Base-by-base conservation (phyloP, 2,888 invertebrate species). In the Drosophila lacicola region DNA sequence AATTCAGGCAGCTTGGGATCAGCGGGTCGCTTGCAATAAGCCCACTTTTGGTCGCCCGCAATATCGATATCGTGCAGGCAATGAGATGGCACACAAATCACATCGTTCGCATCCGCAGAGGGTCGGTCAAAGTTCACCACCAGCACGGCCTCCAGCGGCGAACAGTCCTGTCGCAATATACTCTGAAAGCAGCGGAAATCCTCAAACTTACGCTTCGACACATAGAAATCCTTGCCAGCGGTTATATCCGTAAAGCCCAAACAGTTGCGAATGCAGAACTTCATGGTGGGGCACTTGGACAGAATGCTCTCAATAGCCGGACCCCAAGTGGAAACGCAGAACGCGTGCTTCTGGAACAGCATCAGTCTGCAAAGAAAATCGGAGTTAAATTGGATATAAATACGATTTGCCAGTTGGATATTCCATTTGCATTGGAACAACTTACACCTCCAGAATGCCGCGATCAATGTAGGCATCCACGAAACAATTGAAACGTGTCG, bases 201-300 rank as follows among this genome's bases (percentile, higher is more conserved):
- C 0, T 86, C 69, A 34, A 89, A 91, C 37, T 83, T 84, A 0
- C 73, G 71, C 46, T 90, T 90, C 0, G 91, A 90, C 19, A 91
- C 85, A 51, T 82, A 80, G 53, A 92, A 92, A 47, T 91, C 90
- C 39, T 74, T 90, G 77, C 93, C 91, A 6, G 75, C 78, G 0
- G 95, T 95, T 19, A 93, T 92, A 63, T 95, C 95, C 68, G 94
- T 94, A 39, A 95, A 93, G 3, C 94, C 94, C 34, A 95, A 90
- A 2, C 93, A 93, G 5, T 95, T 95, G 0, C 94, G 94, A 76
- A 95, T 94, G 0, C 94, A 94, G 60, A 95, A 94, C 87, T 95
- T 95, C 33, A 94, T 93, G 0, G 95, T 94, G 0, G 95, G 93
- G 68, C 95, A 94, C 44, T 93, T 93, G 3, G 93, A 90, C 69